phyloP scores from a whole-genome alignment of 2,797 vertebrate species.

The Muscicapa comitata region DNA sequence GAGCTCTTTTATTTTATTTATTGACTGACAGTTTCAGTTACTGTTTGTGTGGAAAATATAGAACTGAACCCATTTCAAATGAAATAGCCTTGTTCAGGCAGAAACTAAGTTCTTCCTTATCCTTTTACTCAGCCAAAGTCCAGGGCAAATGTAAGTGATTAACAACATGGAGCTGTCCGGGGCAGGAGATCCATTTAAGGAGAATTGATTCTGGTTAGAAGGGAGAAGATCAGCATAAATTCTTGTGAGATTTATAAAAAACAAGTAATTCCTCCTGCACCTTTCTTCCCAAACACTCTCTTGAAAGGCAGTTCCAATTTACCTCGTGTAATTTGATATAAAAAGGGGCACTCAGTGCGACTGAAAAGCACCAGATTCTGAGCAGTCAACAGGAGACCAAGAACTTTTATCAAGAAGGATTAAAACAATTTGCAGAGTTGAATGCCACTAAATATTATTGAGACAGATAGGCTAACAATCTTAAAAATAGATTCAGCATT shows the following conservation, averaged over 20 bases:
- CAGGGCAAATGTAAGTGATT: background rate
- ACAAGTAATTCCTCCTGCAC: background rate
- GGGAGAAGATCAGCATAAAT: background rate
- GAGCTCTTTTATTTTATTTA: constrained; percentile 54
- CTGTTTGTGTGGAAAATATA: background rate
- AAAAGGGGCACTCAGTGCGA: background rate
- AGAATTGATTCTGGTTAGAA: background rate
- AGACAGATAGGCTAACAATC: background rate
- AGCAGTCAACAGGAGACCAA: background rate
- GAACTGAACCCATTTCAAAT: background rate
- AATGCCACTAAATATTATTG: background rate
- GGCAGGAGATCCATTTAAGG: background rate
- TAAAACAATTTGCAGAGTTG: background rate
- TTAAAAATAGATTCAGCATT: background rate
- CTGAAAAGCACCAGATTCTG: background rate
- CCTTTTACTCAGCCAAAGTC: background rate
- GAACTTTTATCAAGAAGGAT: background rate
- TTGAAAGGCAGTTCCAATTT: background rate
- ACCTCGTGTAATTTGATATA: background rate
- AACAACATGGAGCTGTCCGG: background rate
- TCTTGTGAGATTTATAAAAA: background rate
- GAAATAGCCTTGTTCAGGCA: background rate
- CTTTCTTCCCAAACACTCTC: background rate
- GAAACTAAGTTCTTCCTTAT: background rate
- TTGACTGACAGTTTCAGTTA: constrained; percentile 9